Base-by-base conservation (phyloP, 2,113 vertebrate genomes). In the Menidia beryllina region DNA sequence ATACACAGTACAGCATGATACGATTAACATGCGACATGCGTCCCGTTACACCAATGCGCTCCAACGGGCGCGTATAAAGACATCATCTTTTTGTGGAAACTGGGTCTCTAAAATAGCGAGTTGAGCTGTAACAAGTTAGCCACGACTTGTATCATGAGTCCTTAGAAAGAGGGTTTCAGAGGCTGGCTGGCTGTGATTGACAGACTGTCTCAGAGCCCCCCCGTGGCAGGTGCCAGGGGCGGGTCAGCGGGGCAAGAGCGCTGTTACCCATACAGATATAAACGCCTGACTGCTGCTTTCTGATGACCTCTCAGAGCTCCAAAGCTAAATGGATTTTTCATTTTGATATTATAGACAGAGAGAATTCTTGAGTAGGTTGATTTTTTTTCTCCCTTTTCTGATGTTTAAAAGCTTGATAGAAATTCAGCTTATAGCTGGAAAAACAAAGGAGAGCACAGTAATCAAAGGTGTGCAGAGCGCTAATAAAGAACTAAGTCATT, bases 191-290 rank as follows among this genome's bases (percentile, higher is more conserved):
- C 49, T 72, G 86, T 90, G 90, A 91, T 75, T 91, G 86, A 88
- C 85, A 77, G 81, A 56, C 62, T 54, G 65, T 73, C 62, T 62
- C 34, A 45, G 38, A 77, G 53, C 72, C 73, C 82, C n/a, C 78
- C 74, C 52, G 74, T 82, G 82, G 85, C 55, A 75, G 77, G 70
- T 84, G 84, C 88, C 80, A 75, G 75, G 81, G 81, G 84, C 79
- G 77, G 84, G 82, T 88, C 88, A 83, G 36, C 51, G 68, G 82
- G 79, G 82, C 75, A 30, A 73, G 52, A 82, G 73, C 49, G 23
- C 64, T 64, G 77, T 77, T 82, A 72, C 62, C 64, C 76, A 84
- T 80, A 79, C 21, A 83, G 69, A 84, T 81, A 63, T 49, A 79
- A 78, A 83, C 41, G 69, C 77, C 81, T 77, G 75, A 79, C 80